Evolutionary conservation across 2,888 invertebrate genomes (phyloP).

Genomic region (Ctenicera cuprea): DNA sequence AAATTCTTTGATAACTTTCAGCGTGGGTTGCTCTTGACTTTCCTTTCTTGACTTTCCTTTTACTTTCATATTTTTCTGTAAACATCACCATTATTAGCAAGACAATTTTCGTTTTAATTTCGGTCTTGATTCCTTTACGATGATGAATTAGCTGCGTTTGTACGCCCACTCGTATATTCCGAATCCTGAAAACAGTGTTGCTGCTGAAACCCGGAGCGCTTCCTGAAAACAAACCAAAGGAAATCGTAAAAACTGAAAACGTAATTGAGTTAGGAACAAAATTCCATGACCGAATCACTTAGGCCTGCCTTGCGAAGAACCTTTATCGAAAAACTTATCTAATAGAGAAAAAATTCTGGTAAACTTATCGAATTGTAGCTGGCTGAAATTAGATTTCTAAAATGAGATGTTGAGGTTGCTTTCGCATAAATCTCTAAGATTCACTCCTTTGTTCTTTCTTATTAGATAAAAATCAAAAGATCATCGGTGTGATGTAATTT

Average conservation of each 20-base stretch:
- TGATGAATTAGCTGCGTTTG: too few species aligned
- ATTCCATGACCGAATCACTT: slow-evolving; percentile 32
- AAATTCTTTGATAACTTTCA: too few species aligned
- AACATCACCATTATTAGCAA: too few species aligned
- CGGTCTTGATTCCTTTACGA: too few species aligned
- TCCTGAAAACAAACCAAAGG: slow-evolving; percentile 12
- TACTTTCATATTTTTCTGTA: too few species aligned
- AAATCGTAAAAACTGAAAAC: slow-evolving; percentile 28
- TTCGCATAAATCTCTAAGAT: background rate
- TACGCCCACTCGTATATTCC: too few species aligned
- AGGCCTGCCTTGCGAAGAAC: slow-evolving; percentile 6
- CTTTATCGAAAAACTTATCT: slow-evolving; percentile 27
- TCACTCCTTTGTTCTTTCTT: too few species aligned
- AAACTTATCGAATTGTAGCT: slow-evolving; percentile 19
- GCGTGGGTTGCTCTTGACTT: too few species aligned
- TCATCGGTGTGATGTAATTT: too few species aligned
- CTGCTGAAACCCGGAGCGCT: background rate
- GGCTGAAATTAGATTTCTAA: slow-evolving; percentile 15
- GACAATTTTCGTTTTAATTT: too few species aligned
- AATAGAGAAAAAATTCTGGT: slow-evolving; percentile 29
- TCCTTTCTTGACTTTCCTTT: too few species aligned
- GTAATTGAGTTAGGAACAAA: slow-evolving; percentile 27
- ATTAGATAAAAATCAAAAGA: too few species aligned
- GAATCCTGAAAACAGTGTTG: background rate
- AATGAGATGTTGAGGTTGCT: slow-evolving; percentile 17